Evolutionary conservation across 2,797 vertebrate genomes (phyloP), one percentile per base, ranked within the genome.

Genomic region (Syncerus caffer): DNA sequence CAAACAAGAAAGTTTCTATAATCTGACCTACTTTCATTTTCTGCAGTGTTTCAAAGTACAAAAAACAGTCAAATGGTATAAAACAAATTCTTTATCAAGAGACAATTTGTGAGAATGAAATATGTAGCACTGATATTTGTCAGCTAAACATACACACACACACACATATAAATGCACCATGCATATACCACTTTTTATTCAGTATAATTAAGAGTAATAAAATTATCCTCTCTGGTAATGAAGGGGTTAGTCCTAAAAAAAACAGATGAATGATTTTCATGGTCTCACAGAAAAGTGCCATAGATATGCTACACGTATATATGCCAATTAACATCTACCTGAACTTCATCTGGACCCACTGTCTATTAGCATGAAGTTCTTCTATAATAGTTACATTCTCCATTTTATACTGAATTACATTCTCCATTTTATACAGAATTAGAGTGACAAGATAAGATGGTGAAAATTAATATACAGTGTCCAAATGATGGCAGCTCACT

Each of bases 391-490:
- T 95, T 84, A 47, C 29, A 57, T n/a, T 96, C 82, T 96, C 71
- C 78, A 95, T 79, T 92, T 94, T 58, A 92, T 50, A 51, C 60
- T n/a, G 29, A 92, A 60, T 34, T 34, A 51, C 27, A 57, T n/a
- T 96, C 82, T 96, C 71, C 78, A 95, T 83, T 92, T 94, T 58
- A 92, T 50, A 50, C 53, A n/a, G 29, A 92, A 60, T 38, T 34
- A 89, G 78, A 90, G 0, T 76, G 89, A 82, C 78, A 82, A 23
- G 1, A 83, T 12, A 64, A 67, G 85, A 88, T 23, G 51, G 10
- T 55, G 55, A 94, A 97, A 96, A 96, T 8, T 15, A 95, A 97
- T 67, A 93, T 85, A 84, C 17, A 71, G 57, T 57, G 29, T 97
- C 53, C 85, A 96, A 76, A 29, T 95, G 89, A 96, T 51, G 79